These are phyloP conservation scores for Liasis olivaceus DNA, from an alignment of 2,797 vertebrate species.

Conservation along the genomic window DNA sequence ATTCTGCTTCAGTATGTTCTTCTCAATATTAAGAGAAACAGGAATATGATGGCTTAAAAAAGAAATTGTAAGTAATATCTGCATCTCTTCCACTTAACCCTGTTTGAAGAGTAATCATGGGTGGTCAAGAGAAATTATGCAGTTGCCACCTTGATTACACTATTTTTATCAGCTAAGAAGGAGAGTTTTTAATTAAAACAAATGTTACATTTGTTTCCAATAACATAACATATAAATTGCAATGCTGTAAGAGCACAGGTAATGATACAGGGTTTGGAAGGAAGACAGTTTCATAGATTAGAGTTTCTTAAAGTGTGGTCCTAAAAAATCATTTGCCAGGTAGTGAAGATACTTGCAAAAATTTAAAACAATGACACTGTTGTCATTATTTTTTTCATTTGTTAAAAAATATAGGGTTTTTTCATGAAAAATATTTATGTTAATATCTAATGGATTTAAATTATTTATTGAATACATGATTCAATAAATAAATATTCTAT, in stretches of 20 bases:
- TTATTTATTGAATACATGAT: background rate
- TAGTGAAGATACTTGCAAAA: background rate
- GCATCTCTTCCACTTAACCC: background rate
- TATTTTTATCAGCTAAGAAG: background rate
- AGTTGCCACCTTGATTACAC: background rate
- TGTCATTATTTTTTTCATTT: background rate
- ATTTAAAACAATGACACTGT: background rate
- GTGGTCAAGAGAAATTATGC: background rate
- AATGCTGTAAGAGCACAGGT: background rate
- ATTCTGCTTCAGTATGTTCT: background rate
- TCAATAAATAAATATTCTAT: background rate
- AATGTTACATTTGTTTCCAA: background rate
- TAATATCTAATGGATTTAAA: background rate
- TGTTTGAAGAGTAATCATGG: background rate
- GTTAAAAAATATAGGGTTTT: background rate
- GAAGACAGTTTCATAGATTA: background rate
- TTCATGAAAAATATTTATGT: background rate
- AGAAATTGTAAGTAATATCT: background rate
- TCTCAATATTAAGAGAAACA: background rate
- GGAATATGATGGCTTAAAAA: background rate
- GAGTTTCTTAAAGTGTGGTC: background rate
- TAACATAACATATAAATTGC: background rate
- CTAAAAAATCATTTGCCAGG: background rate
- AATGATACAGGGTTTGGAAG: background rate
- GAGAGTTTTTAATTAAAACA: background rate